A percentile compares a stretch with the other conserved stretches of the same genome.
These are phyloP conservation scores for Zingel zingel DNA, from an alignment of 2,113 vertebrate species.

Conservation along the genomic window DNA sequence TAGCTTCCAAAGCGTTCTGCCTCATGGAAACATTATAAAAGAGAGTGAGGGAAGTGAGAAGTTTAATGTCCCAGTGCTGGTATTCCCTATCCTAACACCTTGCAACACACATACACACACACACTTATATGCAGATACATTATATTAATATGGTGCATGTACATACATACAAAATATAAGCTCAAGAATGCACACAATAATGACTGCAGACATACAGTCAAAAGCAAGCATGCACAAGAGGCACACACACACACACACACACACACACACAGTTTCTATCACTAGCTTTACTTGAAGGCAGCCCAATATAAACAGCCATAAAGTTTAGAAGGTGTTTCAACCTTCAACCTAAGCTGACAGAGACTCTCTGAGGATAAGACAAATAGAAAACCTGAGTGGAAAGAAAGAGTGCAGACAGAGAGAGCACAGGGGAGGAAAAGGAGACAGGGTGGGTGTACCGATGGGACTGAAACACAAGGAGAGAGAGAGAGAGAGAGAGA, in stretches of 20 bases:
- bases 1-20: constrained; percentile 29
- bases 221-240: not conserved
- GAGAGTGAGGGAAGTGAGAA: constrained; percentile 39
- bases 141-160: constrained; percentile 1
- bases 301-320: constrained; percentile 75
- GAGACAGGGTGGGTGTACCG: constrained; percentile 37
- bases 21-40: constrained; percentile 53
- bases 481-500: constrained; percentile 6
- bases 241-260: not conserved
- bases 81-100: constrained; percentile 25
- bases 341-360: constrained; percentile 68
- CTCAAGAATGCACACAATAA: constrained; percentile 1
- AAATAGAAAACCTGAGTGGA: constrained; percentile 59
- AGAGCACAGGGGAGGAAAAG: constrained; percentile 27
- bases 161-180: not conserved
- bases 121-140: not conserved
- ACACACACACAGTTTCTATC: constrained; percentile 3
- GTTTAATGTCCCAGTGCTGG: constrained; percentile 35
- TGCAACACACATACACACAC: not conserved
- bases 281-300: constrained; percentile 51
- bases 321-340: constrained; percentile 74
- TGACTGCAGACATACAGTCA: constrained; percentile 22
- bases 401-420: constrained; percentile 51
- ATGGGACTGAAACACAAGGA: constrained; percentile 37
- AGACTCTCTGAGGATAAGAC: constrained; percentile 58